phyloP scores from a whole-genome alignment of 1,140 invertebrate genomes.

The Drosophila persimilis region DNA sequence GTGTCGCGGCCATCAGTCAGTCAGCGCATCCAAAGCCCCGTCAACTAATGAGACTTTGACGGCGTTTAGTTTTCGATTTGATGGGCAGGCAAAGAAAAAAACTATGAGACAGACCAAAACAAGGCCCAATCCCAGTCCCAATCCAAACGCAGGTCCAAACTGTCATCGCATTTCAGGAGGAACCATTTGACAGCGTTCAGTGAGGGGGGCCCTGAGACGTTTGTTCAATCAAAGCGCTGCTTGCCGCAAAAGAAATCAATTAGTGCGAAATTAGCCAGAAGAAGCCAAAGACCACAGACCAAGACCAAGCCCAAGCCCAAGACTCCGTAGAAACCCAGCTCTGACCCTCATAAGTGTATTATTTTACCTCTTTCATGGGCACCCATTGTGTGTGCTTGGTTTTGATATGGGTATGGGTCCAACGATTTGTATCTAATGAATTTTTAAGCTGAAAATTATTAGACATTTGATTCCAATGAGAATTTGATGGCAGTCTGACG shows the following conservation, averaged over 20 bases:
- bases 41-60: slow-evolving; percentile 80
- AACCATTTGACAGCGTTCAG: slow-evolving; percentile 61
- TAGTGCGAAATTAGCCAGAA: slow-evolving; percentile 74
- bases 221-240: slow-evolving; percentile 73
- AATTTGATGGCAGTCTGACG: slow-evolving; percentile 47
- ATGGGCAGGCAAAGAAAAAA: slow-evolving; percentile 30
- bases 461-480: slow-evolving; percentile 59
- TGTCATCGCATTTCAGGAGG: slow-evolving; percentile 74
- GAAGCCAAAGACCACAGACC: slow-evolving; percentile 7
- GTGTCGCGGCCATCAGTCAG: slow-evolving; percentile 41
- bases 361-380: slow-evolving; percentile 44
- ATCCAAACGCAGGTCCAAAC: slow-evolving; percentile 44
- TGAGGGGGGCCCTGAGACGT: slow-evolving; percentile 24
- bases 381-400: slow-evolving; percentile 59
- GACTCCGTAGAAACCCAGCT: too few relatives aligned
- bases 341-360: slow-evolving; percentile 49
- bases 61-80: slow-evolving; percentile 79
- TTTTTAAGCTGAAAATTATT: slow-evolving; percentile 77
- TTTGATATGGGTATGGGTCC: slow-evolving; percentile 77
- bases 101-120: slow-evolving; percentile 20
- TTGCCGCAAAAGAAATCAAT: slow-evolving; percentile 70
- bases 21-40: slow-evolving; percentile 9
- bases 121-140: not conserved
- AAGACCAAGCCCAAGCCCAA: slow-evolving; percentile 2
- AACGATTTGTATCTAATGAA: slow-evolving; percentile 74